Evolutionary conservation across 2,113 vertebrate genomes (phyloP).

Genomic region (Ceratotherium simum): DNA sequence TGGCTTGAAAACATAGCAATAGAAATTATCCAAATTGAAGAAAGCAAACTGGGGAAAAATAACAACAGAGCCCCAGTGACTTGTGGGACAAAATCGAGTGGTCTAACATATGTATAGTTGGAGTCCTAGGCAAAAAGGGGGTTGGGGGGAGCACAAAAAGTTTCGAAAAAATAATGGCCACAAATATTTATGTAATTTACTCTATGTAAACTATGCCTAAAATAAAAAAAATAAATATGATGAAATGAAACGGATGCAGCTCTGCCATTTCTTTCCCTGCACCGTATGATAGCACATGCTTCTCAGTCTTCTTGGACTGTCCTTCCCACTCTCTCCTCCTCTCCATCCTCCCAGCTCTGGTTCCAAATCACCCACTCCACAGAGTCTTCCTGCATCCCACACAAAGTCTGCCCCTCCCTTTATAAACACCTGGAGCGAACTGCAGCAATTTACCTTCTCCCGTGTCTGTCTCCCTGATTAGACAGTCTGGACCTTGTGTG

Average conservation of each 20-base stretch:
- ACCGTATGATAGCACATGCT: rapidly evolving
- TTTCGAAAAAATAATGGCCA: background rate
- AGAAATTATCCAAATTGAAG: background rate
- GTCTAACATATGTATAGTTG: background rate
- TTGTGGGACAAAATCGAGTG: background rate
- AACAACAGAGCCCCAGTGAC: background rate
- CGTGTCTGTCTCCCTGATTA: background rate
- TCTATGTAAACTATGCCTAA: background rate
- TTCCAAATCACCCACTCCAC: background rate
- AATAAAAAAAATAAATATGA: background rate
- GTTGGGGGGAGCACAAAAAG: background rate
- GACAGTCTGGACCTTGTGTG: background rate
- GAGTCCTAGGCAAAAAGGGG: background rate
- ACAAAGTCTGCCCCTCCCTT: background rate
- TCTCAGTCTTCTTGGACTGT: rapidly evolving
- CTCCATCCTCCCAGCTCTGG: background rate
- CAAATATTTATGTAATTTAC: background rate
- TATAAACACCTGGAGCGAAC: background rate
- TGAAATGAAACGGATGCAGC: background rate
- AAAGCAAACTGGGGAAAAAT: background rate
- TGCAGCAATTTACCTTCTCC: background rate
- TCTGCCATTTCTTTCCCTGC: background rate
- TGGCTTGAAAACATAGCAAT: background rate
- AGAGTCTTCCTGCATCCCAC: background rate
- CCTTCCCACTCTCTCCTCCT: background rate